Conservation (phyloP, 2,113 vertebrate species). For the Pachycephala philippinensis region DNA sequence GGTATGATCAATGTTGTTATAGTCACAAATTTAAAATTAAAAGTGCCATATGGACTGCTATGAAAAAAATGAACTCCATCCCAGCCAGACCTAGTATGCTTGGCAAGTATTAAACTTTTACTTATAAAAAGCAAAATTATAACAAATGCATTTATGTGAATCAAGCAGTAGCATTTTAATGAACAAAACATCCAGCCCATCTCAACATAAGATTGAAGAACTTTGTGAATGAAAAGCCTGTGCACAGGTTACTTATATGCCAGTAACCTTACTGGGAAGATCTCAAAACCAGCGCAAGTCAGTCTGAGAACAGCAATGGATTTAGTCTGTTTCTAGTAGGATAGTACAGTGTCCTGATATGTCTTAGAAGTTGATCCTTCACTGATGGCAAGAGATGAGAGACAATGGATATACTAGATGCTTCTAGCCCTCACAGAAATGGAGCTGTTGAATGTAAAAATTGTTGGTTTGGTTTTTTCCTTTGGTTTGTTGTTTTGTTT, state of each 20-base stretch:
- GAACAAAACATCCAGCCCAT: not conserved
- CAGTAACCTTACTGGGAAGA: not conserved
- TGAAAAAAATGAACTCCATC: not conserved
- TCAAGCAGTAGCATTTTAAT: not conserved
- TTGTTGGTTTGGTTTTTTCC: too few species aligned
- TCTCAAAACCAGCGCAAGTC: not conserved
- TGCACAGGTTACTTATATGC: not conserved
- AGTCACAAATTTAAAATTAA: not conserved
- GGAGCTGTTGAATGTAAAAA: not conserved
- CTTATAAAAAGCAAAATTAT: not conserved
- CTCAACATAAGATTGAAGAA: not conserved
- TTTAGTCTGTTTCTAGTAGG: not conserved
- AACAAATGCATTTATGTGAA: not conserved
- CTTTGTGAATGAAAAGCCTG: not conserved
- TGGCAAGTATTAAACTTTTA: not conserved
- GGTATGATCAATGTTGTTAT: not conserved
- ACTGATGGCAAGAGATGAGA: not conserved
- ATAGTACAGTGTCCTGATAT: not conserved
- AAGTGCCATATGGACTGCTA: not conserved
- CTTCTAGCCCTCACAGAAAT: not conserved
- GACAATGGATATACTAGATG: not conserved
- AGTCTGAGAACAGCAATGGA: not conserved
- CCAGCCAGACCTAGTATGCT: accelerated
- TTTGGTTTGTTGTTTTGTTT: too few species aligned
- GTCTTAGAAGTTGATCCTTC: not conserved